Conservation (phyloP, 2,888 invertebrate genomes). For the Himalopsyche anomala region DNA sequence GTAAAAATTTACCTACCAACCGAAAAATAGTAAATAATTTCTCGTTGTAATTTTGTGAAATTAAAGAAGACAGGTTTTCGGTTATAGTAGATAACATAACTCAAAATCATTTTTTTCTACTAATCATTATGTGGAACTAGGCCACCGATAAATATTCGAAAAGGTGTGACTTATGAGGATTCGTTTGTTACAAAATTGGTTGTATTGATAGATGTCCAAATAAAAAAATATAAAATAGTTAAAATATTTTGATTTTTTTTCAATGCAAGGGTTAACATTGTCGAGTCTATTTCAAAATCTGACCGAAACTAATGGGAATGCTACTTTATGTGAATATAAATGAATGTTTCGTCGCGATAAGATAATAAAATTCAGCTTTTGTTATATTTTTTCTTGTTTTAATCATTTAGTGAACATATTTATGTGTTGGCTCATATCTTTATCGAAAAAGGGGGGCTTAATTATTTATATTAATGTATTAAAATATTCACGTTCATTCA, state of each 20-base stretch:
- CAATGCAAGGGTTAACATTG: background rate
- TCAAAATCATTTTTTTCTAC: too few relatives aligned
- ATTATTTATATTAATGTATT: background rate
- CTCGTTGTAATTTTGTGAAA: too few relatives aligned
- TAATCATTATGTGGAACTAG: too few relatives aligned
- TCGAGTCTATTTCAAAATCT: constrained; percentile 9
- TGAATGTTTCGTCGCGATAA: background rate
- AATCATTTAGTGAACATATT: constrained; percentile 16
- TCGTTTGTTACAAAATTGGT: too few relatives aligned
- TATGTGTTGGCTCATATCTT: constrained; percentile 11
- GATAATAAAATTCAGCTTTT: constrained; percentile 5
- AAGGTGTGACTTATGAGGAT: too few relatives aligned
- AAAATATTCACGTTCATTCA: constrained; percentile 34
- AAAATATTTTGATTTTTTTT: background rate
- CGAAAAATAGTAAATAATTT: too few relatives aligned
- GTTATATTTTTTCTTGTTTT: constrained; percentile 1
- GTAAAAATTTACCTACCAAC: too few relatives aligned
- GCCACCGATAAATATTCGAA: too few relatives aligned
- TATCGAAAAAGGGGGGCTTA: background rate
- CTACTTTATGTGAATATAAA: constrained; percentile 9
- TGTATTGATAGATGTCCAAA: too few relatives aligned
- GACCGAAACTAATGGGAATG: constrained; percentile 5
- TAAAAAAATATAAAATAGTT: too few relatives aligned
- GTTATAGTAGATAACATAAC: too few relatives aligned
- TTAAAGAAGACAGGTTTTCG: too few relatives aligned